Evolutionary conservation across 2,797 vertebrate species (phyloP).

Genomic region (Bradypodion ventrale): DNA sequence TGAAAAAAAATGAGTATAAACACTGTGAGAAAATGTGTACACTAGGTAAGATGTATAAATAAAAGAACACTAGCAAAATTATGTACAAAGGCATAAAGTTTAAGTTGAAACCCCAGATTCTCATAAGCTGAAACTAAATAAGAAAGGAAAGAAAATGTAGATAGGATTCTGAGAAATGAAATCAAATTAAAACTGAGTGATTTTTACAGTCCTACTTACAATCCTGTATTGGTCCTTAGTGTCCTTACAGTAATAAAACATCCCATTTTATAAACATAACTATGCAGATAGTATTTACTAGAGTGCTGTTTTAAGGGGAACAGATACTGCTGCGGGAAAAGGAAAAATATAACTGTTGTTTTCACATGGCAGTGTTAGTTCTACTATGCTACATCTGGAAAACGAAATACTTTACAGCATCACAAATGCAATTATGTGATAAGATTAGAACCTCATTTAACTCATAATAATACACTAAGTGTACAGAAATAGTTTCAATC

Average conservation of each 20-base stretch:
- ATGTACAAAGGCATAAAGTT: no score
- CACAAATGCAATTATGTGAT: constrained; percentile 7
- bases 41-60: no score
- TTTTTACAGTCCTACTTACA: no score
- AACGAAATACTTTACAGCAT: neutral
- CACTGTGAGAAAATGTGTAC: no score
- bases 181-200: no score
- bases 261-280: neutral
- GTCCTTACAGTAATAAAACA: neutral
- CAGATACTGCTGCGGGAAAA: neutral
- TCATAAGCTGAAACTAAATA: no score
- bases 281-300: neutral
- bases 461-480: neutral
- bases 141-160: no score
- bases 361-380: neutral
- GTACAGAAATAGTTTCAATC: no score
- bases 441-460: neutral
- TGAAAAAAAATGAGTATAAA: no score
- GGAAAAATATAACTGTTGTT: neutral
- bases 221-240: neutral
- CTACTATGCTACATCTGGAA: neutral
- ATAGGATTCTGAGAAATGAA: no score
- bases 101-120: no score
- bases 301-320: neutral
- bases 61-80: no score